Conservation (phyloP, 2,797 vertebrate species). For the Atherinosoma microstoma region DNA sequence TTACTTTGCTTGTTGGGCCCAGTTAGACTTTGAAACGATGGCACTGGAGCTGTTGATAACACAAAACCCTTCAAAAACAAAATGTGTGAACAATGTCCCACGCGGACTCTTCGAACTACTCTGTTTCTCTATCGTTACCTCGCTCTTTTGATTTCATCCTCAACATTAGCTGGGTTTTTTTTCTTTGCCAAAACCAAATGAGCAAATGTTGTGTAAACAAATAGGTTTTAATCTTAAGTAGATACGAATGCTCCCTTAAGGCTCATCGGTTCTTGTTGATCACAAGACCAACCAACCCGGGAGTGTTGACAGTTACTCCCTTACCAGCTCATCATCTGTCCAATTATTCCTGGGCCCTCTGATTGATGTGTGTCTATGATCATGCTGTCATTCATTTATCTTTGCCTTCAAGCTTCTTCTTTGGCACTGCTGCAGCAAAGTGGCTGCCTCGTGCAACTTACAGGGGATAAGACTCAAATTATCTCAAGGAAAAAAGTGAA, state of each 20-base stretch:
- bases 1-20: background rate
- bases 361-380: constrained; percentile 32
- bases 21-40: background rate
- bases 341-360: constrained; percentile 48
- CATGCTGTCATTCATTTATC: constrained; percentile 3
- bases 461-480: background rate
- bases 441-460: background rate
- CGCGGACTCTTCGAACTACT: background rate
- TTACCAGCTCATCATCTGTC: constrained; percentile 49
- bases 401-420: constrained; percentile 14
- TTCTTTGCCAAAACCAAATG: background rate
- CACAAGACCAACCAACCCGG: constrained; percentile 57
- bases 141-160: background rate
- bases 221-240: constrained; percentile 30
- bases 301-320: constrained; percentile 61
- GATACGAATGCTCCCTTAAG: constrained; percentile 44
- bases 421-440: background rate
- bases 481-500: background rate
- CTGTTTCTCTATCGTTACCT: background rate
- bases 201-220: background rate
- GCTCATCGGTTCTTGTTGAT: constrained; percentile 51
- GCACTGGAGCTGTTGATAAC: background rate
- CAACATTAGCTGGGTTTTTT: background rate
- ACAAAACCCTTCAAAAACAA: background rate
- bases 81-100: too few species aligned